Evolutionary conservation across 1,140 invertebrate genomes (phyloP).

Genomic region (Andrena cerasifolii): DNA sequence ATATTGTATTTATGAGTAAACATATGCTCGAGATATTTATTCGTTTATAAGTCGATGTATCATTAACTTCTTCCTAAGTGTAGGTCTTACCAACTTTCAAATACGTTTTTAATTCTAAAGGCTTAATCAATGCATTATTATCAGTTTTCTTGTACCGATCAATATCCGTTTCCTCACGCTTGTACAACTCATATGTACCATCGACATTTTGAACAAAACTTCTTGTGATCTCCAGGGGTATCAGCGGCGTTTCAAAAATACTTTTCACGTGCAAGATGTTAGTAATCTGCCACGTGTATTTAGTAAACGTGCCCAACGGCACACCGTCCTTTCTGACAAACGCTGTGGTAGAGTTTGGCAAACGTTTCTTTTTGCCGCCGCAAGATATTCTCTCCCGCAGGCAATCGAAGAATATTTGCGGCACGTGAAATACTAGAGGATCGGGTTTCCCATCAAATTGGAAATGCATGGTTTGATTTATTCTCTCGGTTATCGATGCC

Average conservation of each 20-base stretch:
- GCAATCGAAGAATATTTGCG: slow-evolving; percentile 88
- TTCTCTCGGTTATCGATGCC: slow-evolving; percentile 88
- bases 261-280: slow-evolving; percentile 89
- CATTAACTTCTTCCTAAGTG: neutral
- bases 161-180: slow-evolving; percentile 83
- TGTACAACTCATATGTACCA: slow-evolving; percentile 86
- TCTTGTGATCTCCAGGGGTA: slow-evolving; percentile 86
- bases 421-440: slow-evolving; percentile 88
- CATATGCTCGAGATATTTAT: slow-evolving; percentile 2
- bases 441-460: slow-evolving; percentile 88
- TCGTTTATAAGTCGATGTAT: neutral
- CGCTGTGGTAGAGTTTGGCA: slow-evolving; percentile 85
- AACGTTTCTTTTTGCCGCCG: slow-evolving; percentile 86
- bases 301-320: slow-evolving; percentile 88
- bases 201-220: slow-evolving; percentile 87
- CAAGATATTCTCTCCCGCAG: slow-evolving; percentile 87
- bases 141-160: slow-evolving; percentile 81
- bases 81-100: slow-evolving; percentile 87
- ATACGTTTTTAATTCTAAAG: slow-evolving; percentile 87
- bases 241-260: slow-evolving; percentile 88
- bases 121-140: slow-evolving; percentile 84
- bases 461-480: slow-evolving; percentile 92
- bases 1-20: slow-evolving; percentile 13
- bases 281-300: slow-evolving; percentile 89
- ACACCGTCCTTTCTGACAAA: slow-evolving; percentile 85